phyloP scores from a whole-genome alignment of 2,888 invertebrate genomes.

The Melanostoma mellinum region DNA sequence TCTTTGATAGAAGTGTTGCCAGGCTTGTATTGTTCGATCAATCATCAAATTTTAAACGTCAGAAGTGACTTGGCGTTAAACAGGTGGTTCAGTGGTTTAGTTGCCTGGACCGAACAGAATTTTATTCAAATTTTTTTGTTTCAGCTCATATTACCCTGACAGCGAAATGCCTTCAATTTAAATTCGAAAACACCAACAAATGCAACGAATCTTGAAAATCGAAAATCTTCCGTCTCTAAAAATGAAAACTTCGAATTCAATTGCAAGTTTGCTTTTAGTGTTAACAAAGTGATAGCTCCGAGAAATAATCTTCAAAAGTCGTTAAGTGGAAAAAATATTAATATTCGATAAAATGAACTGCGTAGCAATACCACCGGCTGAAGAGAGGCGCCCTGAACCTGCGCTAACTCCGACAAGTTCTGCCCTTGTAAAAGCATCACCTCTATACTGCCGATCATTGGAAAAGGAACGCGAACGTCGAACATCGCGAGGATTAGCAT shows the following conservation, averaged over 20 bases:
- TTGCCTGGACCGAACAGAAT: not conserved
- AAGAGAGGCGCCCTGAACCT: slow-evolving; percentile 76
- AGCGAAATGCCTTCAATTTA: slow-evolving; percentile 15
- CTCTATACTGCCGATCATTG: slow-evolving; percentile 77
- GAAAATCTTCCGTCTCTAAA: slow-evolving; percentile 22
- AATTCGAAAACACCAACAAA: slow-evolving; percentile 31
- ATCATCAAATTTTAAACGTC: no score
- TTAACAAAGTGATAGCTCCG: slow-evolving; percentile 43
- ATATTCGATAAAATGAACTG: slow-evolving; percentile 79
- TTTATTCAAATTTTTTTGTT: slow-evolving; percentile 28
- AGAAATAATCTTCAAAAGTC: slow-evolving; percentile 7
- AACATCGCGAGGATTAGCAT: slow-evolving; percentile 81
- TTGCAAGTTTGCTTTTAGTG: slow-evolving; percentile 45
- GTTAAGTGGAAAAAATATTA: not conserved
- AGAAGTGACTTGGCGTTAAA: slow-evolving; percentile 5
- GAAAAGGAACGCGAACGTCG: slow-evolving; percentile 75
- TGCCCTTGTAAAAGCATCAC: slow-evolving; percentile 61
- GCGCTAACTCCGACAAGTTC: slow-evolving; percentile 71
- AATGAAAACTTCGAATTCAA: slow-evolving; percentile 38
- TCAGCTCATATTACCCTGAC: slow-evolving; percentile 32
- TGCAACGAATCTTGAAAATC: slow-evolving; percentile 7
- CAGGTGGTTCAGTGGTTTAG: slow-evolving; percentile 33
- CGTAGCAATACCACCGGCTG: slow-evolving; percentile 79
- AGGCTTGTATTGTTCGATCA: no score
- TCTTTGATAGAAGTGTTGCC: no score